A percentile compares a stretch with the other conserved stretches of the same genome.
Conservation (phyloP, 2,888 invertebrate genomes). For the Hypomecis atomaria region DNA sequence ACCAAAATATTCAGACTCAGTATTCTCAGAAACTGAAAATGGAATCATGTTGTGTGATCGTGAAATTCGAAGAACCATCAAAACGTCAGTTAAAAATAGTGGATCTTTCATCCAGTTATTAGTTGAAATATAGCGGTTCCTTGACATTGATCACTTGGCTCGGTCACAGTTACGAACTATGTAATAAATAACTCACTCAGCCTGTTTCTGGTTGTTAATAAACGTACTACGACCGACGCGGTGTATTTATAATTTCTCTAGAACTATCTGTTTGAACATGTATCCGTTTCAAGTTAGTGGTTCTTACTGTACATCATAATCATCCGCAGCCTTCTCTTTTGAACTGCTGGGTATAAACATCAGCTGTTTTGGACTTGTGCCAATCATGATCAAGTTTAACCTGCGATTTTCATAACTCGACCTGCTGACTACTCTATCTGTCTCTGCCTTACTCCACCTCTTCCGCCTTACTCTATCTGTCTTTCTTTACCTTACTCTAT, state of each 20-base stretch:
- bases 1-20: not conserved
- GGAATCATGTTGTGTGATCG: not conserved
- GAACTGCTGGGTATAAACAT: too few species aligned
- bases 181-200: conserved; percentile 20
- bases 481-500: too few species aligned
- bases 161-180: conserved; percentile 23
- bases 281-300: not conserved
- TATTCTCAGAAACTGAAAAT: not conserved
- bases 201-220: conserved; percentile 18
- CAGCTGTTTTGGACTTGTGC: too few species aligned
- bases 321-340: not conserved
- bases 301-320: not conserved
- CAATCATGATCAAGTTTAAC: too few species aligned
- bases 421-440: too few species aligned
- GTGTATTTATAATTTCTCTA: not conserved
- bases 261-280: not conserved
- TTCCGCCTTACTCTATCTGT: too few species aligned
- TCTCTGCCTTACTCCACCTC: too few species aligned
- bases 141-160: conserved; percentile 29
- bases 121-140: conserved; percentile 20
- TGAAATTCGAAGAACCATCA: conserved; percentile 4
- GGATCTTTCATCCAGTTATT: conserved; percentile 16
- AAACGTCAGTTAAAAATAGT: conserved; percentile 19
- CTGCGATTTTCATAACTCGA: too few species aligned
- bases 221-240: not conserved